These are phyloP conservation scores for Panorpa germanica DNA, from an alignment of 2,888 invertebrate species.

Conservation along the genomic window DNA sequence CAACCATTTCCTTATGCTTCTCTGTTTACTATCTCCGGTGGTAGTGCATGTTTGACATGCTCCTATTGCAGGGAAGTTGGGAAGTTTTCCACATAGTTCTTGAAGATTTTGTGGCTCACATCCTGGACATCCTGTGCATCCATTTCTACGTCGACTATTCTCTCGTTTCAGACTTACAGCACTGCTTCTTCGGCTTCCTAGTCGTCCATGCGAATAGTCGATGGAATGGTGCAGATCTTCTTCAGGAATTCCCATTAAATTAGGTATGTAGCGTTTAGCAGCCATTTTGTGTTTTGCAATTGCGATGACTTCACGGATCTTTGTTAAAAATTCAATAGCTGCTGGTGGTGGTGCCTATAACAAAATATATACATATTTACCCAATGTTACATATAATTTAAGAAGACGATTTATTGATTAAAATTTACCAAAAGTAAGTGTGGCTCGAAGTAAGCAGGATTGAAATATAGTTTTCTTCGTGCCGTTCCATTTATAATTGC, in stretches of 20 bases:
- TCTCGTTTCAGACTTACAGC: slow-evolving; percentile 37
- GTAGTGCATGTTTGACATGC: slow-evolving; percentile 32
- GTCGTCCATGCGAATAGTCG: slow-evolving; percentile 19
- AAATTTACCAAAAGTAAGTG: slow-evolving; percentile 56
- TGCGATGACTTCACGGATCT: slow-evolving; percentile 78
- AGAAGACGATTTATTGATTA: slow-evolving; percentile 4
- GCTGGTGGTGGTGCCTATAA: slow-evolving; percentile 78
- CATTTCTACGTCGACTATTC: slow-evolving; percentile 35
- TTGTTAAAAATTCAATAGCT: slow-evolving; percentile 71
- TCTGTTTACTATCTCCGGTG: slow-evolving; percentile 52
- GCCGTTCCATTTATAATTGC: slow-evolving; percentile 47
- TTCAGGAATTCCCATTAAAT: slow-evolving; percentile 63
- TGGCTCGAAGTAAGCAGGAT: slow-evolving; percentile 82
- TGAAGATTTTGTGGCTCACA: slow-evolving; percentile 22
- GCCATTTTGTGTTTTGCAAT: slow-evolving; percentile 81
- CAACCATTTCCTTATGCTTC: slow-evolving; percentile 55
- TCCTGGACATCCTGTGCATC: slow-evolving; percentile 48
- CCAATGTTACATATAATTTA: not conserved
- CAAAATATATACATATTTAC: slow-evolving; percentile 13
- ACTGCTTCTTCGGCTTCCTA: slow-evolving; percentile 32
- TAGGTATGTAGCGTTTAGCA: slow-evolving; percentile 59
- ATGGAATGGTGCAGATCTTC: slow-evolving; percentile 38
- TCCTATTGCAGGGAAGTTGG: slow-evolving; percentile 24
- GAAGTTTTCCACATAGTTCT: slow-evolving; percentile 21
- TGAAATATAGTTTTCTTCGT: slow-evolving; percentile 68